These are phyloP conservation scores for Agrilus cyanescens DNA, from an alignment of 2,888 invertebrate species.

Conservation along the genomic window DNA sequence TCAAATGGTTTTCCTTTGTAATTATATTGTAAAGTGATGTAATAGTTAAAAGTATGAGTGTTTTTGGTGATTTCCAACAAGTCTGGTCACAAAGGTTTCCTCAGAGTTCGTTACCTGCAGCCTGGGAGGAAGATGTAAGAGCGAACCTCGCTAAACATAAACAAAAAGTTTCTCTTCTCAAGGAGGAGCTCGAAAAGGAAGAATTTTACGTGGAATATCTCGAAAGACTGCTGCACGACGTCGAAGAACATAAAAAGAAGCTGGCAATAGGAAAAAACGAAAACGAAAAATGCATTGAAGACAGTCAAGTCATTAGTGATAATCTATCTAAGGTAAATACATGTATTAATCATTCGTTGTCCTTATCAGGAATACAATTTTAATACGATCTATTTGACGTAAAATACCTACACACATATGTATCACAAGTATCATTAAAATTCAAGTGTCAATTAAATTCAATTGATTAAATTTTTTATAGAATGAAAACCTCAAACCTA, in stretches of 20 bases:
- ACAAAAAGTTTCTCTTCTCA: constrained; percentile 68
- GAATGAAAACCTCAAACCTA: constrained; percentile 11
- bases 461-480: background rate
- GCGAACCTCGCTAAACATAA: constrained; percentile 82
- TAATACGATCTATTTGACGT: background rate
- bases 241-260: constrained; percentile 65
- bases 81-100: constrained; percentile 88
- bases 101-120: constrained; percentile 78
- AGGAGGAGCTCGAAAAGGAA: constrained; percentile 81
- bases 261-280: constrained; percentile 31
- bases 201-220: constrained; percentile 84
- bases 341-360: constrained; percentile 1
- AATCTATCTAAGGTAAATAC: constrained; percentile 21
- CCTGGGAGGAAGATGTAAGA: constrained; percentile 88
- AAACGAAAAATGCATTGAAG: constrained; percentile 15
- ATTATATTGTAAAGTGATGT: no score
- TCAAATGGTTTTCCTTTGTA: no score
- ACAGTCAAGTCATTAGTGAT: constrained; percentile 18
- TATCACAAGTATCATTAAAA: no score
- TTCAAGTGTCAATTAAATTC: no score
- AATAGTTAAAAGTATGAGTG: constrained; percentile 49
- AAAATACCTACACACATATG: background rate
- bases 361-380: background rate
- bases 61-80: constrained; percentile 82
- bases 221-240: constrained; percentile 72